Base-by-base conservation (phyloP, 2,113 vertebrate genomes). In the Nothoprocta pentlandii region DNA sequence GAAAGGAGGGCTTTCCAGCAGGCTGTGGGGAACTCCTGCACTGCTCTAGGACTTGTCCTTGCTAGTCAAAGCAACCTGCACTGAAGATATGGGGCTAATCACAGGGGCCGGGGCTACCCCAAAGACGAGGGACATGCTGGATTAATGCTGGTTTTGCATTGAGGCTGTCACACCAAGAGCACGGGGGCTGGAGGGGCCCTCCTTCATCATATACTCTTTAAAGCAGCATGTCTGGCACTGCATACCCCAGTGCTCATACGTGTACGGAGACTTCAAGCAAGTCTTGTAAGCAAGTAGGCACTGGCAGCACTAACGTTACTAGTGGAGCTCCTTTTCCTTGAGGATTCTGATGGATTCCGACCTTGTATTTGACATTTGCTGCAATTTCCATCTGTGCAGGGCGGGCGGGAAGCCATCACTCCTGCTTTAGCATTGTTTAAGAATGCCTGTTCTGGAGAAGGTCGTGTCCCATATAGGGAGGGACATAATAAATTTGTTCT, bases 301-400 rank as follows among this genome's bases (percentile, higher is more conserved):
- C 36, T 74, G 83, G 56, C 49, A 36, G 36, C 19, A 20, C n/a
- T 67, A 86, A 58, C 49, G 36, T 66, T 63, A 14, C 34, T 26
- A 67, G 58, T 0, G 0, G 39, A 85, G 26, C 25, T 89, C 75
- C 23, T 85, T 85, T 92, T 77, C 67, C 85, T 11, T 12, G 2
- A 42, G 63, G 54, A 44, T 49, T 49, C 59, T n/a, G 32, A 26
- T 16, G 47, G 54, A 73, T 80, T 86, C 75, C 87, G 76, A 92
- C 85, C 85, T 91, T 85, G 4, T 58, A 67, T 67, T 78, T 94
- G 81, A 80, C 63, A 70, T 87, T 67, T 70, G 71, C 70, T 87
- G 89, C 82, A 54, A 46, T 87, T 94, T 91, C 9, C 1, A 34
- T 77, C 54, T 36, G 54, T 92, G 76, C 54, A 51, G 41, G 81